These are phyloP conservation scores for Limenitis camilla DNA, from an alignment of 2,888 invertebrate genomes.

Conservation along the genomic window DNA sequence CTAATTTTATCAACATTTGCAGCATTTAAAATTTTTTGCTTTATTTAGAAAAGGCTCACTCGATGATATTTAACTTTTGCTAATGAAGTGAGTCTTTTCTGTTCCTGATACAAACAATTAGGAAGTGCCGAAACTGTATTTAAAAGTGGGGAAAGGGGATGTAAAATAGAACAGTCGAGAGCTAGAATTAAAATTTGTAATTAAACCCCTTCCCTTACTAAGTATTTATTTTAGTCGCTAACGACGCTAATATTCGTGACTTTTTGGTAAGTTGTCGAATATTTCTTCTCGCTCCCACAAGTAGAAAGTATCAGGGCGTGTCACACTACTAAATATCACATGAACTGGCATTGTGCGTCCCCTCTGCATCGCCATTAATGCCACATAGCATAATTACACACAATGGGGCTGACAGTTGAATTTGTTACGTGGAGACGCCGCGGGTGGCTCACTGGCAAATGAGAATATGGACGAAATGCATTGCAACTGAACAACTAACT, in stretches of 20 bases:
- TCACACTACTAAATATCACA: conserved; percentile 24
- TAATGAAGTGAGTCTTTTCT: too few species aligned
- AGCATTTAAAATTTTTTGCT: not conserved
- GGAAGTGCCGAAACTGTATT: too few species aligned
- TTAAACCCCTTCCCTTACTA: too few species aligned
- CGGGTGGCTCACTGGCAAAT: conserved; percentile 7
- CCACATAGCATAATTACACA: conserved; percentile 32
- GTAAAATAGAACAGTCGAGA: too few species aligned
- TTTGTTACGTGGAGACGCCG: conserved; percentile 20
- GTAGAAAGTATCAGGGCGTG: conserved; percentile 20
- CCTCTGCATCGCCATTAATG: conserved; percentile 25
- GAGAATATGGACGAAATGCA: conserved; percentile 23
- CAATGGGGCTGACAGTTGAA: conserved; percentile 26
- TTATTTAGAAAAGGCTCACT: too few species aligned
- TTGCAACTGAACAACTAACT: not conserved
- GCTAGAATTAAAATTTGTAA: too few species aligned
- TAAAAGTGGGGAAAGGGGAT: too few species aligned
- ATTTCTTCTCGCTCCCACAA: conserved; percentile 1
- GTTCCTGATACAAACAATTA: too few species aligned
- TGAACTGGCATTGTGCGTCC: conserved; percentile 20
- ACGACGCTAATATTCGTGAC: not conserved
- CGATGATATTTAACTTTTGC: too few species aligned
- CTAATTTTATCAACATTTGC: not conserved
- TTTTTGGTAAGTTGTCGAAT: not conserved
- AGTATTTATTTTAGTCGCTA: too few species aligned